Conservation (phyloP, 2,797 vertebrate species). For the Cirrhinus mrigala region DNA sequence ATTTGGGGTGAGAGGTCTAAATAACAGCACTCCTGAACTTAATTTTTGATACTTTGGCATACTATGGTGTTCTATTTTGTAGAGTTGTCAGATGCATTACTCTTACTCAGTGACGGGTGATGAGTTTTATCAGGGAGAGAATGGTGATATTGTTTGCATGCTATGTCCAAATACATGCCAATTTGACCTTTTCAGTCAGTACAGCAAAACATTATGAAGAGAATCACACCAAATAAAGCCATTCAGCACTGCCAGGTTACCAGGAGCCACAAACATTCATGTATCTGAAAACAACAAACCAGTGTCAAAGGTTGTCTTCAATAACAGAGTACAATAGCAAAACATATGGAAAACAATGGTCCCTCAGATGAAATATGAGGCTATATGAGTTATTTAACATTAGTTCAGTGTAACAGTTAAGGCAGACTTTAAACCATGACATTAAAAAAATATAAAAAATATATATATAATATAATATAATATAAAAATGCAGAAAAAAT, state of each 20-base stretch:
- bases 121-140: constrained; percentile 60
- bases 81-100: constrained; percentile 15
- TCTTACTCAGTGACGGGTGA: constrained; percentile 6
- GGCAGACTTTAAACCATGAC: not conserved
- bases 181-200: constrained; percentile 74
- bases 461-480: not conserved
- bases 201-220: constrained; percentile 65
- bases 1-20: not conserved
- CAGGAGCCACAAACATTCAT: constrained; percentile 72
- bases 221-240: constrained; percentile 75
- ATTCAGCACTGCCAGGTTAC: constrained; percentile 65
- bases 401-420: not conserved
- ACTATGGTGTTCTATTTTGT: not conserved
- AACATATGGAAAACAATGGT: constrained; percentile 38
- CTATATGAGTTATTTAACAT: too few species aligned
- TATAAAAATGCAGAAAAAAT: not conserved
- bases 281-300: constrained; percentile 75
- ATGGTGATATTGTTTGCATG: constrained; percentile 70
- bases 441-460: not conserved
- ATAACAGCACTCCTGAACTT: not conserved
- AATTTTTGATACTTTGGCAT: not conserved
- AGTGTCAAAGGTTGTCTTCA: constrained; percentile 70
- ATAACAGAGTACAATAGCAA: constrained; percentile 68
- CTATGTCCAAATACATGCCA: constrained; percentile 70
- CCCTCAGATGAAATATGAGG: too few species aligned